A percentile compares a stretch with the other conserved stretches of the same genome.
phyloP scores from a whole-genome alignment of 2,888 invertebrate genomes.

The Bedellia somnulentella region DNA sequence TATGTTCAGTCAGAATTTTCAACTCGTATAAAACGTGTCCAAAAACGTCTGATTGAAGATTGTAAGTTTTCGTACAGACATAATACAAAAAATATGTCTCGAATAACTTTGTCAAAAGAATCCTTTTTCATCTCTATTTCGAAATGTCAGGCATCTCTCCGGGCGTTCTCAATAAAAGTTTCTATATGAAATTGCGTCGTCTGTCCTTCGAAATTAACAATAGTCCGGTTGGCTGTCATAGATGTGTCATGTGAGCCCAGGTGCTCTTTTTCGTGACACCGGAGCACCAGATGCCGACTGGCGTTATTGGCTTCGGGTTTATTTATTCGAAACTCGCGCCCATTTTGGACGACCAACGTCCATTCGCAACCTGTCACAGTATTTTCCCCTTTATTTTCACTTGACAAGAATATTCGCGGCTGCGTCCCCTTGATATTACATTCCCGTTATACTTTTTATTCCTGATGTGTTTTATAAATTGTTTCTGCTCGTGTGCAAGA shows the following conservation, averaged over 20 bases:
- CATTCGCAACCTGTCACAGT: conserved; percentile 53
- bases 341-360: conserved; percentile 48
- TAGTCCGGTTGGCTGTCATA: conserved; percentile 28
- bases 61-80: no score
- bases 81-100: no score
- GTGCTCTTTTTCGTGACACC: conserved; percentile 30
- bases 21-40: no score
- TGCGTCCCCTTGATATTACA: conserved; percentile 52
- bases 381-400: conserved; percentile 56
- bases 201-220: conserved; percentile 23
- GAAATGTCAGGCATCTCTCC: no score
- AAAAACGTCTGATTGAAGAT: no score
- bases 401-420: conserved; percentile 54
- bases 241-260: conserved; percentile 34
- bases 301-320: conserved; percentile 42
- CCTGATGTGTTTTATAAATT: no score
- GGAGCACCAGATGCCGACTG: conserved; percentile 29
- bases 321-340: conserved; percentile 50
- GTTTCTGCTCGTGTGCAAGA: no score
- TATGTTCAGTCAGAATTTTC: no score
- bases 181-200: conserved; percentile 11
- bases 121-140: no score
- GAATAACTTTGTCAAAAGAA: no score
- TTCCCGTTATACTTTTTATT: conserved; percentile 49
- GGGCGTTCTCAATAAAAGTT: conserved; percentile 13